These are phyloP conservation scores for Hydractinia symbiolongicarpus DNA, from an alignment of 30 jellyfish, hydroid and myxozoan species.

Conservation along the genomic window DNA sequence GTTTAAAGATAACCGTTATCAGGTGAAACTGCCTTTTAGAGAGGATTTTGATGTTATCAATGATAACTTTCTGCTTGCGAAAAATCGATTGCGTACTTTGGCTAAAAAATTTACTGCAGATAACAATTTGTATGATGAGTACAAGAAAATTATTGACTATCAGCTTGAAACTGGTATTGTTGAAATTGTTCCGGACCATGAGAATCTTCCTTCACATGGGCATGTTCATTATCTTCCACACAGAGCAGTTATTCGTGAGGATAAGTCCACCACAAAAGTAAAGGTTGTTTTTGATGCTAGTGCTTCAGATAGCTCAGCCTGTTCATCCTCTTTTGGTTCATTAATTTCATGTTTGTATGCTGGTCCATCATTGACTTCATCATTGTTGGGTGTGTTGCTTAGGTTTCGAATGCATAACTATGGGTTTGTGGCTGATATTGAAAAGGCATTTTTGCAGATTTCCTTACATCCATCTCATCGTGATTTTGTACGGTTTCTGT, in stretches of 20 bases:
- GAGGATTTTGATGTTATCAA: too few species aligned
- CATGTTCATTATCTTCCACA: not conserved
- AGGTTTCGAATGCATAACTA: not conserved
- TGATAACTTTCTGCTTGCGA: too few species aligned
- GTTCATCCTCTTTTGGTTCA: not conserved
- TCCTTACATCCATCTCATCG: not conserved
- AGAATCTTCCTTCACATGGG: not conserved
- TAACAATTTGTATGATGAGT: too few species aligned
- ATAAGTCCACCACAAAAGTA: not conserved
- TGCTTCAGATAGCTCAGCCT: not conserved
- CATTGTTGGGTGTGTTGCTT: not conserved
- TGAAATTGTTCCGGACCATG: not conserved
- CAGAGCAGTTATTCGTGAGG: not conserved
- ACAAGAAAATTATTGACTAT: too few species aligned
- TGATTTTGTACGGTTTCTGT: not conserved
- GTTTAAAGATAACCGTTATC: too few species aligned
- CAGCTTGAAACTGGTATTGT: too few species aligned
- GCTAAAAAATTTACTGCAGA: too few species aligned
- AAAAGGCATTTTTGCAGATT: constrained; percentile 3
- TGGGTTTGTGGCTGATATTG: constrained; percentile 16
- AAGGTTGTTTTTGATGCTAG: not conserved
- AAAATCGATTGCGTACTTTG: too few species aligned
- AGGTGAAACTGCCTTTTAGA: too few species aligned
- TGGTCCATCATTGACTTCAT: not conserved
- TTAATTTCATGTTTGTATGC: not conserved